A percentile compares a stretch with the other conserved stretches of the same genome.
Evolutionary conservation across 2,113 vertebrate genomes (phyloP).

Genomic region (Erinaceus europaeus): DNA sequence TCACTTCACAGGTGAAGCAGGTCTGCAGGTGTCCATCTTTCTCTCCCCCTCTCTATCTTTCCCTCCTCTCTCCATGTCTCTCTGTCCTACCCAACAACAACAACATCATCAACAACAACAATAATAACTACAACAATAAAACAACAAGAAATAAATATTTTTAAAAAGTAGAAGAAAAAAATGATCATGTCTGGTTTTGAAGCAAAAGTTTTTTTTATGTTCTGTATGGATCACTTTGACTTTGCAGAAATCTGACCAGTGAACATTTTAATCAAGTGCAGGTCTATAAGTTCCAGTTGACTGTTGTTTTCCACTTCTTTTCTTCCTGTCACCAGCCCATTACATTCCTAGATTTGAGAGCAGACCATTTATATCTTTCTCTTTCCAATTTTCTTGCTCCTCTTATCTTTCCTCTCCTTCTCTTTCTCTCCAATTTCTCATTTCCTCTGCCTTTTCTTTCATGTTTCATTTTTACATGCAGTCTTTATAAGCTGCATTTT

Average conservation of each 20-base stretch:
- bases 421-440: neutral
- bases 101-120: too few relatives aligned
- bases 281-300: neutral
- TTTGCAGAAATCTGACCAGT: constrained; percentile 46
- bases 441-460: neutral
- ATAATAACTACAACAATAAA: too few relatives aligned
- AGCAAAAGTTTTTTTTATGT: constrained; percentile 67
- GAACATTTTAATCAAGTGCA: constrained; percentile 50
- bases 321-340: neutral
- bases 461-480: neutral
- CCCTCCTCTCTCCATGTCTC: too few relatives aligned
- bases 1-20: too few relatives aligned
- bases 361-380: neutral
- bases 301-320: neutral
- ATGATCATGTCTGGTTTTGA: constrained; percentile 56
- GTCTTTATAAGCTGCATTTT: neutral
- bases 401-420: neutral
- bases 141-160: too few relatives aligned
- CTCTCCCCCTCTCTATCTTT: too few relatives aligned
- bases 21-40: too few relatives aligned
- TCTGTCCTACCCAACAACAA: too few relatives aligned
- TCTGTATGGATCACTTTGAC: constrained; percentile 44
- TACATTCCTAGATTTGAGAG: neutral
- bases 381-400: too few relatives aligned
- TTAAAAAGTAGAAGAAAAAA: constrained; percentile 64